phyloP scores from a whole-genome alignment of 1,140 invertebrate species.

The Agraylea sexmaculata region DNA sequence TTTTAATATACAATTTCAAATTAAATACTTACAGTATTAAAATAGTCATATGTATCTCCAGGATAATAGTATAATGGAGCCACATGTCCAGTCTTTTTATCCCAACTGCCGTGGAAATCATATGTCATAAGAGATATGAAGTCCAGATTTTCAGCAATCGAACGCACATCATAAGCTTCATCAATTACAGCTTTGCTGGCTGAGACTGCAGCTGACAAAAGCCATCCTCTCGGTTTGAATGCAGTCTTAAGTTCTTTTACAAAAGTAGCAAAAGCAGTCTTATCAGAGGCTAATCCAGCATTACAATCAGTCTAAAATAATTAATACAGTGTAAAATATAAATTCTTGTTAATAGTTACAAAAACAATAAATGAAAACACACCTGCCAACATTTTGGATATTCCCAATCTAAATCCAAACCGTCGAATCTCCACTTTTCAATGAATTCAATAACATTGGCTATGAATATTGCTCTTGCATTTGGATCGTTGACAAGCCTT shows the following conservation, averaged over 20 bases:
- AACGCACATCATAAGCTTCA: constrained; percentile 63
- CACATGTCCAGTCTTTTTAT: constrained; percentile 73
- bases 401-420: constrained; percentile 63
- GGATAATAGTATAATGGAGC: constrained; percentile 64
- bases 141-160: constrained; percentile 58
- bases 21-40: constrained; percentile 36
- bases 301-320: constrained; percentile 33
- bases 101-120: constrained; percentile 78
- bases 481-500: constrained; percentile 43
- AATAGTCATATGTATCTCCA: constrained; percentile 50
- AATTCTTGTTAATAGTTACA: constrained; percentile 1
- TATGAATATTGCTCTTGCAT: constrained; percentile 46
- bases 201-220: constrained; percentile 72
- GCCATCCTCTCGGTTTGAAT: constrained; percentile 54
- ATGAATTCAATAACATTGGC: constrained; percentile 49
- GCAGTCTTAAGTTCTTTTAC: constrained; percentile 57
- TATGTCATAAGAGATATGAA: constrained; percentile 80
- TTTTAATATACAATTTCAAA: constrained; percentile 1
- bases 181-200: constrained; percentile 75
- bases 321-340: constrained; percentile 2
- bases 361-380: background rate
- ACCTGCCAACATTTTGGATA: constrained; percentile 64
- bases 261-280: constrained; percentile 56
- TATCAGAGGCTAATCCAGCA: constrained; percentile 63
- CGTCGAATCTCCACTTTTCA: constrained; percentile 54